Evolutionary conservation across 2,797 vertebrate species (phyloP).

Genomic region (Falco biarmicus): DNA sequence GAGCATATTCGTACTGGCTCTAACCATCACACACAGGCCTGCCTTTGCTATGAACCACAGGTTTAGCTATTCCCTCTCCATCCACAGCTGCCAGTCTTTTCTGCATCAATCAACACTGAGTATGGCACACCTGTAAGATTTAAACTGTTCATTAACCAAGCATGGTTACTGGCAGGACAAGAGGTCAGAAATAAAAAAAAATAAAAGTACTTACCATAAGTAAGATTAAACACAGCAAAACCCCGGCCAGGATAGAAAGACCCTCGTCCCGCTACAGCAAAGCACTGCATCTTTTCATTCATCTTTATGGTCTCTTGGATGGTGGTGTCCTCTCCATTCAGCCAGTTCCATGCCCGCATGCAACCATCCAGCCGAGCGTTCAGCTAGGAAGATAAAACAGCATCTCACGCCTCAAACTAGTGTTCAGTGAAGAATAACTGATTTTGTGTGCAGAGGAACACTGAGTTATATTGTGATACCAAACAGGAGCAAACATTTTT

Average conservation of each 20-base stretch:
- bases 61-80: not conserved
- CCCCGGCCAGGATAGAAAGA: constrained; percentile 90
- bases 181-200: not conserved
- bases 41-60: not conserved
- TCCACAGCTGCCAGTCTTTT: not conserved
- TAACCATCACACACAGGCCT: not conserved
- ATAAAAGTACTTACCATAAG: constrained; percentile 78
- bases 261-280: constrained; percentile 83
- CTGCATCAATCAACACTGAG: not conserved
- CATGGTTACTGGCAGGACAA: not conserved
- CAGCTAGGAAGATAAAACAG: constrained; percentile 78
- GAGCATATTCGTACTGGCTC: not conserved
- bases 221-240: constrained; percentile 88
- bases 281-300: constrained; percentile 95
- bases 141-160: not conserved
- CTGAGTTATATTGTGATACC: not conserved
- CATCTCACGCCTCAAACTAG: not conserved
- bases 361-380: constrained; percentile 96
- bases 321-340: constrained; percentile 89
- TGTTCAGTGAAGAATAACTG: not conserved
- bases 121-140: not conserved
- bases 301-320: constrained; percentile 89
- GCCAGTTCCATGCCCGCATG: constrained; percentile 93
- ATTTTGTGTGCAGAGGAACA: not conserved
- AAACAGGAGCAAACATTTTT: not conserved